Evolutionary conservation across 2,797 vertebrate species (phyloP).

Genomic region (Ambastaia sidthimunki): DNA sequence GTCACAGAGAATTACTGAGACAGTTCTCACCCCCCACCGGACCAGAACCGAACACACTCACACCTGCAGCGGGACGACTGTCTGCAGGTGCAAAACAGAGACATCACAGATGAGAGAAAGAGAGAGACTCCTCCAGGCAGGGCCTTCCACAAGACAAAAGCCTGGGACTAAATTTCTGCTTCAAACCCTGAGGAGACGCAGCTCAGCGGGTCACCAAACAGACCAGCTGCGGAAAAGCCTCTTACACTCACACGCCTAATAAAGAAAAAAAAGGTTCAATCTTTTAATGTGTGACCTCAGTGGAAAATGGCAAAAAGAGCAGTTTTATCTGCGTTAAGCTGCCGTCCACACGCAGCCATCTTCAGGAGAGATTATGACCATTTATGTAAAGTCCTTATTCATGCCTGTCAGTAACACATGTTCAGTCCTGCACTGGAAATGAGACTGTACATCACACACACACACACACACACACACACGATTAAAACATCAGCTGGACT

Average conservation of each 20-base stretch:
- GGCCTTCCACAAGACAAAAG: slow-evolving; percentile 35
- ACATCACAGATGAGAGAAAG: background rate
- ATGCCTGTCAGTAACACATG: slow-evolving; percentile 1
- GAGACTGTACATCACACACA: slow-evolving; percentile 51
- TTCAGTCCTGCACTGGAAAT: slow-evolving; percentile 7
- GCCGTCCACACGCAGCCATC: slow-evolving; percentile 22
- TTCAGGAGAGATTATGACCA: slow-evolving; percentile 50
- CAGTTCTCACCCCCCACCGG: slow-evolving; percentile 28
- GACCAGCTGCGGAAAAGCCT: slow-evolving; percentile 67
- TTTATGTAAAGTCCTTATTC: slow-evolving; percentile 39
- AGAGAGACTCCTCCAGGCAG: background rate
- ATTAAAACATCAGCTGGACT: background rate
- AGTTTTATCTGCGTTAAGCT: slow-evolving; percentile 34
- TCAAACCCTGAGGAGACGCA: background rate
- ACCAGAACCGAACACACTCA: slow-evolving; percentile 42
- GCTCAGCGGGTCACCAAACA: slow-evolving; percentile 8
- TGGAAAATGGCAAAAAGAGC: slow-evolving; percentile 27
- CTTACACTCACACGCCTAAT: slow-evolving; percentile 66
- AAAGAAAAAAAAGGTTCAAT: slow-evolving; percentile 74
- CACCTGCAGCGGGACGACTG: slow-evolving; percentile 49
- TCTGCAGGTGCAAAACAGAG: slow-evolving; percentile 48
- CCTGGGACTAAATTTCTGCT: slow-evolving; percentile 32
- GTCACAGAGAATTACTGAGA: slow-evolving; percentile 18
- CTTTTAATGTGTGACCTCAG: slow-evolving; percentile 65
- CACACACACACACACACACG: slow-evolving; percentile 47